Evolutionary conservation across 1,140 invertebrate genomes (phyloP).

Genomic region (Leucophenga varia): DNA sequence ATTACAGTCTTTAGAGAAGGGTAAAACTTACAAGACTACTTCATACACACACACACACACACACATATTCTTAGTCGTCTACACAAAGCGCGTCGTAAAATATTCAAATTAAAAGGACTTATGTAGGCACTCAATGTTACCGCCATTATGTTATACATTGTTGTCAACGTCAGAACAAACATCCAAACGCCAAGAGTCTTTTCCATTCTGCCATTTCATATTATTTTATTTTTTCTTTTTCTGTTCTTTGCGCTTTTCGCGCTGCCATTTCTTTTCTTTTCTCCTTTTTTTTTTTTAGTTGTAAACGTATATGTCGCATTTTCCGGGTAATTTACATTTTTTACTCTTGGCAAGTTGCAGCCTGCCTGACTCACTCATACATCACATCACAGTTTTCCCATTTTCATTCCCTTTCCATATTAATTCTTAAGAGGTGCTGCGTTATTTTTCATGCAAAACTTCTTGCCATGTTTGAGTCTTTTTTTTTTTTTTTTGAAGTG

Average conservation of each 20-base stretch:
- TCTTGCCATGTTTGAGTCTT: too few relatives aligned
- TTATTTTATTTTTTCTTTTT: constrained; percentile 14
- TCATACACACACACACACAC: too few relatives aligned
- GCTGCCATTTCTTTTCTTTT: constrained; percentile 10
- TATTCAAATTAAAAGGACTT: constrained; percentile 54
- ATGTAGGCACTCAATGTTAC: constrained; percentile 54
- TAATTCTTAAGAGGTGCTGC: too few relatives aligned
- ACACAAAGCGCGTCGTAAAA: constrained; percentile 35
- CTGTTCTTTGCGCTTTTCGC: constrained; percentile 50
- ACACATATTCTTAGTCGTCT: background rate
- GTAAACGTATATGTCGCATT: constrained; percentile 41
- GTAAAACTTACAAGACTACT: too few relatives aligned
- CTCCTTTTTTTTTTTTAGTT: constrained; percentile 18
- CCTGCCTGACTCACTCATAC: too few relatives aligned
- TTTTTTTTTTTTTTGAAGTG: too few relatives aligned
- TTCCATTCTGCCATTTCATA: constrained; percentile 21
- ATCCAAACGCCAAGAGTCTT: background rate
- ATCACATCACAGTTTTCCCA: too few relatives aligned
- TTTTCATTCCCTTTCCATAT: too few relatives aligned
- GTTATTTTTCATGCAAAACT: too few relatives aligned
- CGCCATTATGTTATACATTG: constrained; percentile 52
- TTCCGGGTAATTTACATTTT: constrained; percentile 51
- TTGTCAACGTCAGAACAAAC: constrained; percentile 29
- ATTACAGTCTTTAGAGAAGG: too few relatives aligned
- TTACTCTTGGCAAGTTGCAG: constrained; percentile 47